phyloP scores from a whole-genome alignment of 2,113 vertebrate species.

The Sterrhoptilus dennistouni region DNA sequence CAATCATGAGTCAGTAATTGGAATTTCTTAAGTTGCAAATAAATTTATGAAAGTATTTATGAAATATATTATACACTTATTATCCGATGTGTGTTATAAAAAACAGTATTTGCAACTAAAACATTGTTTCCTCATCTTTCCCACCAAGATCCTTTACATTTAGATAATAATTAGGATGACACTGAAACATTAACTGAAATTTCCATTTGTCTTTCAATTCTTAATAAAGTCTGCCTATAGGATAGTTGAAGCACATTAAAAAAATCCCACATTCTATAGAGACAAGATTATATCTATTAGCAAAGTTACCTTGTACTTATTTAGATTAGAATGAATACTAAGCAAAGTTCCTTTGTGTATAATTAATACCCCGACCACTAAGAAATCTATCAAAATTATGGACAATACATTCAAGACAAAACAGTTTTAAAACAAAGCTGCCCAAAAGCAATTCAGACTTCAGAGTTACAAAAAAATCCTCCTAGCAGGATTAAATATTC shows the following conservation, averaged over 20 bases:
- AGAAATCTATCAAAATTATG: background rate
- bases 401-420: background rate
- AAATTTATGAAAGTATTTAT: background rate
- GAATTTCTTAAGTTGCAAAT: background rate
- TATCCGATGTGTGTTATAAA: background rate
- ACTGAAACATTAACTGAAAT: background rate
- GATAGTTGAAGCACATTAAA: background rate
- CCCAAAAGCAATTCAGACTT: background rate
- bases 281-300: conserved; percentile 9
- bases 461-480: background rate
- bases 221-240: background rate
- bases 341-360: background rate
- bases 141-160: background rate
- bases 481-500: background rate
- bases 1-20: background rate
- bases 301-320: background rate
- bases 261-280: background rate
- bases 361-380: background rate
- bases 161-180: background rate
- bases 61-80: background rate
- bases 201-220: background rate
- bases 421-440: background rate
- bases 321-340: conserved; percentile 32
- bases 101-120: background rate
- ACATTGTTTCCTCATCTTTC: background rate